Base-by-base conservation (phyloP, 2,888 invertebrate genomes). In the Standfussiana lucernea region DNA sequence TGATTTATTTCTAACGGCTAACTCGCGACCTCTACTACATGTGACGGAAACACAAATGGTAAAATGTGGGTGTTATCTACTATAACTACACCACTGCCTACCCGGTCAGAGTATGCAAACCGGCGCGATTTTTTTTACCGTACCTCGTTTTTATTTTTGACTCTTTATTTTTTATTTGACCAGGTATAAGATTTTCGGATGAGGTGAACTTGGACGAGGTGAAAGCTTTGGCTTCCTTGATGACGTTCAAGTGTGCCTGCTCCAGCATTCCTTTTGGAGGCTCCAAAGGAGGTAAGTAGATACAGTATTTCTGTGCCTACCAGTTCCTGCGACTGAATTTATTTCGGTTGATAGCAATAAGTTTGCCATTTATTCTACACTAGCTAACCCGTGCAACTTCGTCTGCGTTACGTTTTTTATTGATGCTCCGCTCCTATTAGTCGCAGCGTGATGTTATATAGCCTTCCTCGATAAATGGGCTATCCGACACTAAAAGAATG, bases 161-260 rank as follows among this genome's bases (percentile, higher is more conserved):
- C 21, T n/a, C n/a, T n/a, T n/a, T n/a, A n/a, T n/a, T n/a, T n/a
- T n/a, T n/a, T n/a, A n/a, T 50, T 64, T 64, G 37, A 28, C 61
- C 89, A 97, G 98, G 98, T 92, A 98, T 98, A 88, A 97, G 98
- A 85, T 98, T 97, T 94, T 97, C 98, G 8, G 92, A 97, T 83
- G 97, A 97, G 87, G 98, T 98, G 5, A 97, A 97, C 84, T 95
- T 97, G 74, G 98, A 98, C 91, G 98, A 98, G 91, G 98, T 98
- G 66, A 98, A 98, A 93, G 98, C 98, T n/a, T 94, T 98, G 81
- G 98, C 98, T 2, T 97, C 98, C 45, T 94, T 98, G 89, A 98
- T 98, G 98, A 98, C 98, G 18, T 98, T 97, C 95, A 98, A 98
- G 95, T 98, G 98, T 92, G 98, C 98, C 37, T 98, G 98, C 88